A percentile compares a stretch with the other conserved stretches of the same genome.
Conservation (phyloP, 2,113 vertebrate genomes). For the Ceuthmochares aereus region DNA sequence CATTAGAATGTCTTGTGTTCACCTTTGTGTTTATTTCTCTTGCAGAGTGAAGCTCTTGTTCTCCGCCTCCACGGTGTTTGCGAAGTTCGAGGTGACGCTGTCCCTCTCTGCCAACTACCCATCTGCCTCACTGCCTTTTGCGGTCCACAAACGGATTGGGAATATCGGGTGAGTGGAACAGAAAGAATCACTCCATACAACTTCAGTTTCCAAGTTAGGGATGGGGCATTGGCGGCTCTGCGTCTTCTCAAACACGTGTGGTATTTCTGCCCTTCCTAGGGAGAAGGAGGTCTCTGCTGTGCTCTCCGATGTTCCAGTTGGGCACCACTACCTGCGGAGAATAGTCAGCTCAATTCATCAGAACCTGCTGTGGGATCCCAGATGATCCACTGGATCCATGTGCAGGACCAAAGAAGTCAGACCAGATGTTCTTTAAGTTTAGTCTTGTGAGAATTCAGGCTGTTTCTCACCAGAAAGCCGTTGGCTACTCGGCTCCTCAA, state of each 20-base stretch:
- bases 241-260: not conserved
- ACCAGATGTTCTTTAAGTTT: not conserved
- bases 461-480: not conserved
- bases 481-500: not conserved
- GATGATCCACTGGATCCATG: not conserved
- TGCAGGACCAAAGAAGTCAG: not conserved
- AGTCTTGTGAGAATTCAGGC: not conserved
- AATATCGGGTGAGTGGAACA: conserved; percentile 73
- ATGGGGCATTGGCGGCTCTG: accelerated
- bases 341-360: conserved; percentile 63
- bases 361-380: conserved; percentile 54
- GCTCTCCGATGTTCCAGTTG: conserved; percentile 67
- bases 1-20: not conserved
- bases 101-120: conserved; percentile 73
- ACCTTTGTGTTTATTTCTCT: not conserved
- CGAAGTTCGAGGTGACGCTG: conserved; percentile 79
- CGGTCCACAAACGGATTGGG: conserved; percentile 68
- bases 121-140: conserved; percentile 55
- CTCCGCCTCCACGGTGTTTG: conserved; percentile 71
- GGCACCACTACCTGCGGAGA: conserved; percentile 76
- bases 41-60: conserved; percentile 78
- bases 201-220: not conserved
- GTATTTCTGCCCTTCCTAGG: conserved; percentile 61
- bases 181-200: not conserved
- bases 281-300: conserved; percentile 67